A percentile compares a stretch with the other conserved stretches of the same genome.
Evolutionary conservation across 1,140 invertebrate genomes (phyloP).

Genomic region (Drosophila bocqueti): DNA sequence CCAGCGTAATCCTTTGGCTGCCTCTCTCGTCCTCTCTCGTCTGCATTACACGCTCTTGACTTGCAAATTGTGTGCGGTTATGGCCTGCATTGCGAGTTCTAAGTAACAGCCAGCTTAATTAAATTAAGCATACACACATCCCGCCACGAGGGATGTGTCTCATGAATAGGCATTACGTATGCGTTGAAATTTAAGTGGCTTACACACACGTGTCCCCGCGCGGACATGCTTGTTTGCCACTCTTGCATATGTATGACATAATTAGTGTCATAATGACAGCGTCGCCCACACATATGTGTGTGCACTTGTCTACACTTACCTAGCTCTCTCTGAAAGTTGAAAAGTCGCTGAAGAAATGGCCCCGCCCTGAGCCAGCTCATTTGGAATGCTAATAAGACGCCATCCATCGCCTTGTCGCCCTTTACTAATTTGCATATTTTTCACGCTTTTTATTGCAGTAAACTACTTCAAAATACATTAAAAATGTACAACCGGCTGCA

Average conservation of each 20-base stretch:
- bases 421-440: slow-evolving; percentile 71
- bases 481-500: slow-evolving; percentile 67
- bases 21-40: slow-evolving; percentile 17
- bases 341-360: slow-evolving; percentile 64
- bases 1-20: slow-evolving; percentile 22
- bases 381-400: slow-evolving; percentile 76
- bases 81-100: slow-evolving; percentile 59
- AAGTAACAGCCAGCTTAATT: slow-evolving; percentile 78
- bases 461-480: slow-evolving; percentile 78
- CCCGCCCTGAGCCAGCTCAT: slow-evolving; percentile 45
- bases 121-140: slow-evolving; percentile 66
- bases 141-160: slow-evolving; percentile 33
- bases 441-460: slow-evolving; percentile 68
- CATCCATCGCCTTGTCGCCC: background rate
- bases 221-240: slow-evolving; percentile 69
- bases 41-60: slow-evolving; percentile 62
- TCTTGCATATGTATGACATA: slow-evolving; percentile 82
- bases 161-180: slow-evolving; percentile 80
- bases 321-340: slow-evolving; percentile 38
- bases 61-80: slow-evolving; percentile 75
- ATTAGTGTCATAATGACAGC: slow-evolving; percentile 78
- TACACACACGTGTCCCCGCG: slow-evolving; percentile 68
- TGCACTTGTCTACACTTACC: slow-evolving; percentile 40
- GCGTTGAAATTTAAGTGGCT: slow-evolving; percentile 82
- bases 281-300: slow-evolving; percentile 11